Base-by-base conservation (phyloP, 1,140 invertebrate genomes). In the Dinoponera quadriceps region DNA sequence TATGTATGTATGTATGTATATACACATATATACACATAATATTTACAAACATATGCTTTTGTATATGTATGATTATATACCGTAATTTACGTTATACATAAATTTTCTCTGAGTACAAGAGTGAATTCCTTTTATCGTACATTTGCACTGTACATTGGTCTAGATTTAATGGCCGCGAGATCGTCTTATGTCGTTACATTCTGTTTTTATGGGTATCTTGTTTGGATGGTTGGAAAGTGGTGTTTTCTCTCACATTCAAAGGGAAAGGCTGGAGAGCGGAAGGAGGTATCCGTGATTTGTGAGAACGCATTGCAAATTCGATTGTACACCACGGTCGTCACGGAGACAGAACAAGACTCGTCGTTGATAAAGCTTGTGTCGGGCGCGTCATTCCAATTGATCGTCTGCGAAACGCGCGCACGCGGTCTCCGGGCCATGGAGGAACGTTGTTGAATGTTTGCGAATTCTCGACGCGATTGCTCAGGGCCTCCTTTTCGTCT, bases 191-290 rank as follows among this genome's bases (percentile, higher is more conserved):
- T 54, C 59, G 72, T 86, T 57, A 68, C 85, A 87, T 87, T 33
- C 81, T 84, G 38, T 80, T 77, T 65, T 78, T n/a, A n/a, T 84
- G 87, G 75, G 60, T 63, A 74, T 73, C 38, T 88, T 85, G 72
- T 86, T 83, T 89, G 75, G 54, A 85, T 71, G 86, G 86, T 87
- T 88, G 85, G 85, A 75, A 87, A 85, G 55, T 88, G 83, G 86
- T 80, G 83, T 86, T n/a, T n/a, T 59, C 68, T 77, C 29, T 89
- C 55, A 86, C 54, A 44, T 44, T 44, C 20, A 51, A 38, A 55
- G 65, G n/a, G 38, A 18, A 80, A 80, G 25, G 33, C 18, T 62
- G 74, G 63, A 20, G 16, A 48, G 55, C 55, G 81, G 57, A 55
- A 75, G 71, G 29, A 83, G 55, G 33, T 59, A 54, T 33, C 1